Base-by-base conservation (phyloP, 2,888 invertebrate species). In the Podabrus alpinus region DNA sequence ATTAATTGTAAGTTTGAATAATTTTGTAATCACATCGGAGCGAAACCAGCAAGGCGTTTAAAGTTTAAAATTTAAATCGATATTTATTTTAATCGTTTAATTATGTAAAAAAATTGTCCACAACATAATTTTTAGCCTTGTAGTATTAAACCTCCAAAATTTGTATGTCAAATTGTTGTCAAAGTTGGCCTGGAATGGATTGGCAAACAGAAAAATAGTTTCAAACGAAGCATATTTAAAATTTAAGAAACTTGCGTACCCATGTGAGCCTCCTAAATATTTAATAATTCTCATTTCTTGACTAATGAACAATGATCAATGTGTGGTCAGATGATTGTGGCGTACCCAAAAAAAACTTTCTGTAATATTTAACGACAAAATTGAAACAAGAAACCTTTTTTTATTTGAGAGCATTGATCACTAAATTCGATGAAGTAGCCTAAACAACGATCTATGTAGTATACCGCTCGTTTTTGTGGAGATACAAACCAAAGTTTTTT, bases 261-360 rank as follows among this genome's bases (percentile, higher is more conserved):
- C 72, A 73, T 45, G 61, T 62, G 74, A 75, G 77, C 79, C 77
- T 73, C 79, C 71, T 71, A 71, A 70, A 75, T 73, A 77, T 75
- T 76, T 77, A 77, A 45, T 45, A 45, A 77, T 76, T 74, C 79
- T 77, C 72, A 76, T 77, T 76, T 76, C 72, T 73, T 73, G 76
- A 76, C 77, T 79, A 79, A 75, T 75, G 74, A 73, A 74, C 79
- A 79, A 75, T 77, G 79, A 79, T 79, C 74, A 74, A 77, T 72
- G 74, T 76, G 72, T 74, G 75, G 76, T 75, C 74, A 76, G 75
- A 74, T 70, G 73, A 76, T 25, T 73, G 45, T 45, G 45, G 45
- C 45, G 45, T 45, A 45, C 45, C 45, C 45, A 45, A 45, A 45
- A 45, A 45, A 45, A 45, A 45, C 45, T 45, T 45, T 45, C 45